These are phyloP conservation scores for Acronicta leporina DNA, from an alignment of 2,888 invertebrate genomes.

Conservation along the genomic window DNA sequence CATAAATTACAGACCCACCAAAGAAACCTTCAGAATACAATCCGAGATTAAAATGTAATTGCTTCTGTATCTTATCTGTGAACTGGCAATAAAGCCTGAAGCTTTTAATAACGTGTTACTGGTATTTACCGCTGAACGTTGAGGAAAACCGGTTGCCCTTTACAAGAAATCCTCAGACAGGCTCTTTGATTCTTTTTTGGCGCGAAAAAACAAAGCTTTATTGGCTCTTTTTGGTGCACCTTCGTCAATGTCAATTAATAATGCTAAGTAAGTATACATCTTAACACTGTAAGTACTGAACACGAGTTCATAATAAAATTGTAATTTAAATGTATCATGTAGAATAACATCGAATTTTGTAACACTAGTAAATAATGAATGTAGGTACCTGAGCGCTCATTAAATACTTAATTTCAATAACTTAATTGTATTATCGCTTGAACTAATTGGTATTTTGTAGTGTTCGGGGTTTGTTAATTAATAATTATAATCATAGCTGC, in stretches of 20 bases:
- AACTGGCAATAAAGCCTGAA: slow-evolving; percentile 50
- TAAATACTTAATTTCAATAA: slow-evolving; percentile 46
- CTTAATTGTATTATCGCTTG: slow-evolving; percentile 44
- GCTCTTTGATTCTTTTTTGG: slow-evolving; percentile 57
- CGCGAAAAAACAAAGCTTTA: slow-evolving; percentile 66
- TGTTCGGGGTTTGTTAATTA: slow-evolving; percentile 28
- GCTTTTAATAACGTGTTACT: slow-evolving; percentile 50
- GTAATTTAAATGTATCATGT: slow-evolving; percentile 17
- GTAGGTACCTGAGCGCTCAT: slow-evolving; percentile 27
- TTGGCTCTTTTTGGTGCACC: slow-evolving; percentile 68
- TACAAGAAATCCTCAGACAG: slow-evolving; percentile 49
- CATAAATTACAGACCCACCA: slow-evolving; percentile 66
- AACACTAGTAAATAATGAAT: slow-evolving; percentile 25
- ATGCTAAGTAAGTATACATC: slow-evolving; percentile 53
- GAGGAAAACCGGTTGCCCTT: slow-evolving; percentile 42
- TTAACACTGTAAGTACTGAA: slow-evolving; percentile 42
- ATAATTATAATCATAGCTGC: slow-evolving; percentile 26
- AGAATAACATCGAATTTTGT: slow-evolving; percentile 23
- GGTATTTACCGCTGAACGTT: slow-evolving; percentile 40
- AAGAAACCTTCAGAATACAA: slow-evolving; percentile 64
- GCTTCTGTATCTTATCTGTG: slow-evolving; percentile 54
- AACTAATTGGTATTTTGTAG: slow-evolving; percentile 42
- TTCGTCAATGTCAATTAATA: slow-evolving; percentile 84
- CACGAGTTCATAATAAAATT: slow-evolving; percentile 22
- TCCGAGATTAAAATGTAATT: slow-evolving; percentile 66